A percentile compares a stretch with the other conserved stretches of the same genome.
phyloP scores from a whole-genome alignment of 2,113 vertebrate species.

The Pogona vitticeps region DNA sequence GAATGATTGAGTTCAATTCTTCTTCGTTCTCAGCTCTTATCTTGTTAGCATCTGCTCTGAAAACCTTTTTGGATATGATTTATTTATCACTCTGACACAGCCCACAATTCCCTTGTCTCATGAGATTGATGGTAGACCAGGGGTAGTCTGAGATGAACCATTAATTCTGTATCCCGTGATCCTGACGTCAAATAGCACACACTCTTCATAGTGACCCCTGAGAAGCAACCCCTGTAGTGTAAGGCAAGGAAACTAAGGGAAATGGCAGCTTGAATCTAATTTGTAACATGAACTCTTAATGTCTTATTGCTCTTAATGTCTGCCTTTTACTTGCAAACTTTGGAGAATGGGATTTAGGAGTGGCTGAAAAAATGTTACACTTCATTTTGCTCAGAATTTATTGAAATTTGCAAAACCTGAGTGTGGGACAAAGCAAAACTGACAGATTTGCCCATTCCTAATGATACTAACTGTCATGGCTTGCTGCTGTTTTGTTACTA shows the following conservation, averaged over 20 bases:
- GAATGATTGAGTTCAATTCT: background rate
- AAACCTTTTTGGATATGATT: background rate
- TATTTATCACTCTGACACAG: background rate
- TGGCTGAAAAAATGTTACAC: background rate
- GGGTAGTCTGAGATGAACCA: background rate
- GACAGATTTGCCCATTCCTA: background rate
- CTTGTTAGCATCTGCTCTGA: background rate
- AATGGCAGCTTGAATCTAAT: background rate
- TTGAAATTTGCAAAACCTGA: background rate
- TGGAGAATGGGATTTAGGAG: background rate
- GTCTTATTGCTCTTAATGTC: background rate
- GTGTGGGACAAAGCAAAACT: background rate
- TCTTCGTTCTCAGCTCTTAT: background rate
- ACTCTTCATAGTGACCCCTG: background rate
- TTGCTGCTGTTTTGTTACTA: too few relatives aligned
- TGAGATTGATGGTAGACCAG: background rate
- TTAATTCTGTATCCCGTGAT: background rate
- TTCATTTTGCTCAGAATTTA: background rate
- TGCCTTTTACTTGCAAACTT: background rate
- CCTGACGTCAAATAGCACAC: background rate
- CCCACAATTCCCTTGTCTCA: background rate
- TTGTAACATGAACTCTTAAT: background rate
- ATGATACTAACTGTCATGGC: background rate
- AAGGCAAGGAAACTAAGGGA: background rate
- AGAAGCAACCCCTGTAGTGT: background rate